Evolutionary conservation across 2,888 invertebrate species (phyloP).

Genomic region (Xestia xanthographa): DNA sequence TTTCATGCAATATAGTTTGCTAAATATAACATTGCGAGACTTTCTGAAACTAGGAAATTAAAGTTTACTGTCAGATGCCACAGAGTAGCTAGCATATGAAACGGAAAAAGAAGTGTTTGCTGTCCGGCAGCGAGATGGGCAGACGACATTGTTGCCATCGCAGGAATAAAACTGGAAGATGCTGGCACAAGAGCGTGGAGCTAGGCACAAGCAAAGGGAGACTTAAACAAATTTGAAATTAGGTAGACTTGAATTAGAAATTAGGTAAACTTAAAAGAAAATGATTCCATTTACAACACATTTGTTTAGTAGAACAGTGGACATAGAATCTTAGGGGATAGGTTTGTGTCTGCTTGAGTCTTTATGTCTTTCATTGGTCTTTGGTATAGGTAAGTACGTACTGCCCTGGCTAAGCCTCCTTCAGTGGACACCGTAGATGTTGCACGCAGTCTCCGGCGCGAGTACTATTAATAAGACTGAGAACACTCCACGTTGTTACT

Average conservation of each 20-base stretch:
- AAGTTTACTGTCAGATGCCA: neutral
- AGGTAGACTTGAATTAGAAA: too few species aligned
- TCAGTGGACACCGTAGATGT: neutral
- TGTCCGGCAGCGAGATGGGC: too few species aligned
- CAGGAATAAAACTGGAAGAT: too few species aligned
- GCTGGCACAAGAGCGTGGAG: too few species aligned
- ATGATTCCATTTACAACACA: neutral
- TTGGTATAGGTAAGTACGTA: neutral
- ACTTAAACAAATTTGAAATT: too few species aligned
- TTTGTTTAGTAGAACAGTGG: neutral
- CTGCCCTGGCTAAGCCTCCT: neutral
- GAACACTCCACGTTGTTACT: conserved; percentile 3
- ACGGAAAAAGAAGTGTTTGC: too few species aligned
- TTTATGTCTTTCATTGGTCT: neutral
- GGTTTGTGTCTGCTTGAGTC: neutral
- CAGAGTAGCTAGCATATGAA: neutral
- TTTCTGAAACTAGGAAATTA: neutral
- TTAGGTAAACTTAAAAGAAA: too few species aligned
- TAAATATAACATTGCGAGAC: neutral
- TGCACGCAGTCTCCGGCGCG: neutral
- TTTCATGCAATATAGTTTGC: neutral
- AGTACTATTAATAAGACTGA: neutral
- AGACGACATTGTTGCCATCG: too few species aligned
- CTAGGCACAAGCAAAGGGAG: too few species aligned
- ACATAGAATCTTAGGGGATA: neutral